Percentiles rank a stretch among this genome's conserved stretches.
phyloP scores from a whole-genome alignment of 2,797 vertebrate species.

The Cynodonichthys magdalenae region DNA sequence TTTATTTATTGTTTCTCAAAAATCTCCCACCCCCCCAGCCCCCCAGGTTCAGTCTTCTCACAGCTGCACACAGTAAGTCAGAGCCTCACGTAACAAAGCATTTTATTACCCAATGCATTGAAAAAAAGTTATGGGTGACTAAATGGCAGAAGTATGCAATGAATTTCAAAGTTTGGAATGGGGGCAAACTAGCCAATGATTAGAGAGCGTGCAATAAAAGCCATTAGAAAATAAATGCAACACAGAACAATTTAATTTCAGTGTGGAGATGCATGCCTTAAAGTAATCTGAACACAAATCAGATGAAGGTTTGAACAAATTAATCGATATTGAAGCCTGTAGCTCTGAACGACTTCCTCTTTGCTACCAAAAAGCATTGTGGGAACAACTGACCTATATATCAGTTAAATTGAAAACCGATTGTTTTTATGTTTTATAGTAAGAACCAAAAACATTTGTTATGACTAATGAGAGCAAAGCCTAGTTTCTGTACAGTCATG shows the following conservation, averaged over 20 bases:
- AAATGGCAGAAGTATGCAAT: constrained; percentile 56
- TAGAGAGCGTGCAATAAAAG: constrained; percentile 23
- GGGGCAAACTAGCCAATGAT: constrained; percentile 19
- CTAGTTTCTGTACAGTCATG: constrained; percentile 16
- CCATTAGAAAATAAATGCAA: background rate
- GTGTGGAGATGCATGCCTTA: background rate
- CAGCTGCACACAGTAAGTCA: constrained; percentile 65
- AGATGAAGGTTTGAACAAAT: background rate
- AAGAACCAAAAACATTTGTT: background rate
- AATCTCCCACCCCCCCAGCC: background rate
- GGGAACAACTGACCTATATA: constrained; percentile 2
- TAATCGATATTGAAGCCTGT: background rate
- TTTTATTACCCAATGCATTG: constrained; percentile 67
- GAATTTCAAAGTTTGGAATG: constrained; percentile 57
- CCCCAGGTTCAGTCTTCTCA: constrained; percentile 31
- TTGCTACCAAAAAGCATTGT: background rate
- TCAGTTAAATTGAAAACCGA: background rate
- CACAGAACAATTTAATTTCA: background rate
- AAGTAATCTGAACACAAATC: constrained; percentile 4
- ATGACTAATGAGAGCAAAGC: background rate
- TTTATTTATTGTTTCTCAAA: constrained; percentile 16
- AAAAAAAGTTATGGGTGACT: constrained; percentile 59
- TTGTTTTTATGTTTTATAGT: no score
- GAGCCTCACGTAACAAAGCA: constrained; percentile 53
- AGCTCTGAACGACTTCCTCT: background rate